These are phyloP conservation scores for Cervus canadensis DNA, from an alignment of 2,113 vertebrate genomes.

Conservation along the genomic window DNA sequence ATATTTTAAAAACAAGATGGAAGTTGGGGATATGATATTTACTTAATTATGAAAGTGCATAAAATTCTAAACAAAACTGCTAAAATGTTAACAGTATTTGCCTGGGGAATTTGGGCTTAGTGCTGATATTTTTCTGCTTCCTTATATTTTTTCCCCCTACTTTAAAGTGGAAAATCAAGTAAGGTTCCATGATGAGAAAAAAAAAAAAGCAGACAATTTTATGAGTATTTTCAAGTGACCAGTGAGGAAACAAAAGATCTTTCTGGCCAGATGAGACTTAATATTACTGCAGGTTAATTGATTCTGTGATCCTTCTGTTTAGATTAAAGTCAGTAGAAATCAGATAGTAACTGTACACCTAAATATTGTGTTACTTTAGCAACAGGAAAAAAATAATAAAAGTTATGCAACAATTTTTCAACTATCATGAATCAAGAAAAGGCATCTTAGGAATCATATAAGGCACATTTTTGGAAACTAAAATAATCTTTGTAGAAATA, in stretches of 20 bases:
- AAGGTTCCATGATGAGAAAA: background rate
- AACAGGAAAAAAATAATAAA: background rate
- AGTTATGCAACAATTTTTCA: background rate
- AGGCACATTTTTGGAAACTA: background rate
- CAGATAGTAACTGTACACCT: background rate
- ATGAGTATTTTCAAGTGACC: background rate
- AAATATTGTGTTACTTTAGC: background rate
- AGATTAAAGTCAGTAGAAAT: background rate
- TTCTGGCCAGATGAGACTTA: background rate
- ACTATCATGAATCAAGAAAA: background rate
- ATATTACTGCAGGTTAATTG: background rate
- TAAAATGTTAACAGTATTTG: conserved; percentile 13
- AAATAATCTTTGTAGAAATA: background rate
- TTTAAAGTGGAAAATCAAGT: conserved; percentile 1
- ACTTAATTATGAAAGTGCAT: conserved; percentile 12
- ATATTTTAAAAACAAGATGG: background rate
- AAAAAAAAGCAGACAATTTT: background rate
- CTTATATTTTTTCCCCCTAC: conserved; percentile 14
- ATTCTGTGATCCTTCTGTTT: background rate
- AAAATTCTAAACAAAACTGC: background rate
- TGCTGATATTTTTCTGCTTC: background rate
- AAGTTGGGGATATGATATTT: background rate
- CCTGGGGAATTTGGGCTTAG: background rate
- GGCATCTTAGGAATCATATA: background rate
- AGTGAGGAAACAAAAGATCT: background rate